Base-by-base conservation (phyloP, 2,113 vertebrate genomes). In the Hiodon alosoides region DNA sequence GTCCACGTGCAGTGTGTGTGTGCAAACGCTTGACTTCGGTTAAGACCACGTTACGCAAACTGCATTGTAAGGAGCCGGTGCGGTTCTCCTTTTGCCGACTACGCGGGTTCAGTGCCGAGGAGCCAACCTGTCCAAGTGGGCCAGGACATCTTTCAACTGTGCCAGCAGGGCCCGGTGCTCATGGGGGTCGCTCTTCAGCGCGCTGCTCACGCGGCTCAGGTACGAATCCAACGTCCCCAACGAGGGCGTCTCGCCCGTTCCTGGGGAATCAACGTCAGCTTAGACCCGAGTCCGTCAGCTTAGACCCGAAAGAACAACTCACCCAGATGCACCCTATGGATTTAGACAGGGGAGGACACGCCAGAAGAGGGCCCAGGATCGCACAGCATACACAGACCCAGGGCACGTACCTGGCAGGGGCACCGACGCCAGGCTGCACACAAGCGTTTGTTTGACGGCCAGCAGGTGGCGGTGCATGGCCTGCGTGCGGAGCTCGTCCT, bases 181-280 rank as follows among this genome's bases (percentile, higher is more conserved):
- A 6, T 91, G 86, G 0, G 97, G 97, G 84, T 96, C 96, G 73
- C 91, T 94, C 84, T 97, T 95, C 0, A 98, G 93, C 69, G 91
- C 88, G 0, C 91, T 93, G 81, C 93, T 95, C 76, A 98, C 90
- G 78, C 94, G 94, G 57, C 93, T 95, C 91, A 99, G 93, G 82
- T 98, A 98, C 7, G 96, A 94, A 81, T 99, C 97, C 80, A 99
- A 88, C 4, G 95, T 98, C 71, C 92, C 91, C 72, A 95, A 86
- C 0, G 96, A 98, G 0, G 97, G 94, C 0, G 94, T 99, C 79
- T 99, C 97, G 4, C 96, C 95, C 0, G 95, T 95, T 59, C 95
- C 97, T 99, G 72, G 80, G 82, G 1, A 68, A 51, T n/a, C 53
- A 11, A 46, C 6, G 2, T 47, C 64, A 66, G 48, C 7, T 66